Evolutionary conservation across 2,888 invertebrate species (phyloP), one percentile per base, ranked within the genome.

Genomic region (Hydrotaea cyrtoneurina): DNA sequence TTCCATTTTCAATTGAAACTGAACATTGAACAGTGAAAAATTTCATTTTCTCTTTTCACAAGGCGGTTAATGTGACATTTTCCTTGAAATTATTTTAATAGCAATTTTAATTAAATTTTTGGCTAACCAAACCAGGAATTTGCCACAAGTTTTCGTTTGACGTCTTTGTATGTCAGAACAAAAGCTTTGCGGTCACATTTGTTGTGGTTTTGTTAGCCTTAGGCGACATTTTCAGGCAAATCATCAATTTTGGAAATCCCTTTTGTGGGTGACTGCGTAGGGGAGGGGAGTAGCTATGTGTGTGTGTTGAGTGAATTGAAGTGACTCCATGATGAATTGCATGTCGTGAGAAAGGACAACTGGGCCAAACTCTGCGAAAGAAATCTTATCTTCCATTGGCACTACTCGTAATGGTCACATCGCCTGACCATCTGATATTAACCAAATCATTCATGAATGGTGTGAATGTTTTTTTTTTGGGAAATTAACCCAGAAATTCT

Each of bases 101-200:
- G 39, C 39, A 66, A 21, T 39, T 66, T 66, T 39, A 66, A 66
- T 39, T 66, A 66, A 66, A 43, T 66, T 66, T 66, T 21, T 43
- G 39, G 66, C 43, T n/a, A 66, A 66, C 17, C 66, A 19, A 39
- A 66, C 4, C 39, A 39, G 66, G n/a, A 31, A n/a, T 62, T 11
- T 3, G 26, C 59, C 59, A 59, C 59, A 59, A 26, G n/a, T 26
- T 31, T 62, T 62, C 62, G 31, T 59, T 50, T 50, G n/a, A 11
- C 2, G 59, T 19, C 15, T 26, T 59, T 4, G 10, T 23, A 59
- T 59, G 19, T 59, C 15, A 26, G 26, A 8, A 26, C 13, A 15
- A 26, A 26, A 59, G 23, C 19, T 7, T 26, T 59, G 26, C 5
- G 59, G 59, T 19, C 15, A 59, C 15, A 26, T 23, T 59, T 23